Percentiles rank a stretch among this genome's conserved stretches.
These are phyloP conservation scores for Glossophaga mutica DNA, from an alignment of 2,797 vertebrate species.

Conservation along the genomic window DNA sequence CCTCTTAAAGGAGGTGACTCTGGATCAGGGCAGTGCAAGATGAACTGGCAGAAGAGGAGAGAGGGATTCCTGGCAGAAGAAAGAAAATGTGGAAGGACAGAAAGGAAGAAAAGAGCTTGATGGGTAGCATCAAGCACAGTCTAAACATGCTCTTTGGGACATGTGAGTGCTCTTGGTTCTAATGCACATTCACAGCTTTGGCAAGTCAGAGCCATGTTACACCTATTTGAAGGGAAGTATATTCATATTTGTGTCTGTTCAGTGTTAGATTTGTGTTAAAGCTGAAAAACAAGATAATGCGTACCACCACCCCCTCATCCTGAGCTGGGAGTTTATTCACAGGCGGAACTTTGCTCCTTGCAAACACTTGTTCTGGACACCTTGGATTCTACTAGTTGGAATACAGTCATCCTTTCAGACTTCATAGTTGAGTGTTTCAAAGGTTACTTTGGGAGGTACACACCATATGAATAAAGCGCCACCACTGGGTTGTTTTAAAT, in stretches of 20 bases:
- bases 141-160: not conserved
- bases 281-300: not conserved
- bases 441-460: not conserved
- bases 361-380: not conserved
- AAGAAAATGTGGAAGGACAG: not conserved
- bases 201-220: not conserved
- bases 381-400: not conserved
- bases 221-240: not conserved
- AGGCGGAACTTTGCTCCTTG: not conserved
- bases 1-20: not conserved
- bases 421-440: not conserved
- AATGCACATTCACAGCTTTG: accelerated
- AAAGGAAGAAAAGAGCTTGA: not conserved
- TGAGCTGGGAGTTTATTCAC: not conserved
- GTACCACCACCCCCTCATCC: not conserved
- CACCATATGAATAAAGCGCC: not conserved
- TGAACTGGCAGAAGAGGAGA: not conserved
- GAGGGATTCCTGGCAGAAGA: not conserved
- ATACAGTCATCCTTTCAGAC: not conserved
- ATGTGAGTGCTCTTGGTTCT: not conserved
- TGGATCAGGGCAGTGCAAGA: not conserved
- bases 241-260: not conserved
- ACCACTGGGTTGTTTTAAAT: not conserved
- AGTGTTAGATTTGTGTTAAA: not conserved
- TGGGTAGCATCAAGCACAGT: not conserved